Base-by-base conservation (phyloP, 2,888 invertebrate species). In the Archips crataeganus region DNA sequence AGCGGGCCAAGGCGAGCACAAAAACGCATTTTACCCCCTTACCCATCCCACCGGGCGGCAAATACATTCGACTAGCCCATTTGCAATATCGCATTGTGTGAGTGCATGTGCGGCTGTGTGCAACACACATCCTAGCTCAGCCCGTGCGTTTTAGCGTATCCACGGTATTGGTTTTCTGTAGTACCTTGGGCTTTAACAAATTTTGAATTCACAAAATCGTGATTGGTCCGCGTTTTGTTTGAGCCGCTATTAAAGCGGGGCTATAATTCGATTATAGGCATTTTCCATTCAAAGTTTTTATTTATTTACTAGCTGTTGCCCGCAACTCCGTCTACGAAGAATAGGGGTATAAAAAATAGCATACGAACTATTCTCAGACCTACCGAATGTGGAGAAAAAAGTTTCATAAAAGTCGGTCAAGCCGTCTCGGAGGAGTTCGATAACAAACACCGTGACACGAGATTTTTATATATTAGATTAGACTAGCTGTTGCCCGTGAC, bases 61-160 rank as follows among this genome's bases (percentile, higher is more conserved):
- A 93, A 92, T 93, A 92, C 94, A 93, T 93, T 93, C 92, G 93
- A 93, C 91, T 93, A 93, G 94, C 92, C 93, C 91, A 94, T 94
- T 93, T 92, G 93, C 92, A 91, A 92, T 91, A 90, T 91, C 85
- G 84, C 90, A 91, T 92, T 92, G 94, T 94, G 94, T 93, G 93
- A 83, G 93, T 93, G 88, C 83, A 87, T 89, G 86, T 82, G 75
- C 75, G 88, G 84, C 87, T 84, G 85, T 75, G 84, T 80, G 76
- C 78, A 65, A 77, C 88, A 87, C 90, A 87, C 90, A 84, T 81
- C 75, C 81, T 90, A 90, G 93, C 92, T 93, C 92, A 93, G 93
- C 88, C 89, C 86, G 86, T 91, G 93, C 93, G 93, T 91, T 90
- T 90, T 90, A 89, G 85, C 86, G 83, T 85, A 82, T 88, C 90